Evolutionary conservation across 2,888 invertebrate genomes (phyloP), one percentile per base, ranked within the genome.

Genomic region (Drosophila neonasuta): DNA sequence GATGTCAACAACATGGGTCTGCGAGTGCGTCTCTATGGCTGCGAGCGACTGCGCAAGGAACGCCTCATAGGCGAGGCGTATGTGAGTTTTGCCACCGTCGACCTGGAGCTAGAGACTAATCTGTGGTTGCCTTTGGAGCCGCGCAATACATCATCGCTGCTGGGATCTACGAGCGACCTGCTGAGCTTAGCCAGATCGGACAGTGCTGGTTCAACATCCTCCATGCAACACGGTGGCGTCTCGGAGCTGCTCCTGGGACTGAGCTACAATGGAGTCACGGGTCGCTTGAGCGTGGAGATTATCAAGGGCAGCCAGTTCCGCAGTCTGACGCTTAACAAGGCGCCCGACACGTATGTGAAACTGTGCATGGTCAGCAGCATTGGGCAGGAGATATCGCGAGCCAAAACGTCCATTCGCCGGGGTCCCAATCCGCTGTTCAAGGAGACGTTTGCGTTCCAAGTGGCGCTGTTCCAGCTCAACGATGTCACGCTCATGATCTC

Each of bases 391-490:
- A 95, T 98, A 92, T 96, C 96, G 0, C 94, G 97, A 74, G 96
- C 97, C 90, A 98, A 98, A 92, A 97, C 98, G 39, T 97, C 97
- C 57, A 95, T 97, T 11, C 92, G 97, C 75, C 93, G 98, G 54
- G 97, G 97, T 91, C 97, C 98, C 50, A 98, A 98, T 93, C 98
- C 98, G 41, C 93, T 98, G 10, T 98, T 97, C 91, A 98, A 98
- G 91, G 98, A 98, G 91, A 96, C 97, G 3, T 98, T 98, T 90
- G 95, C 98, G 91, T 98, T 98, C 92, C 98, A 98, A 96, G 97
- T 98, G 88, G 97, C 98, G 42, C 93, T 98, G 76, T 98, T 98
- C 91, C 98, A 98, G 92, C 92, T 98, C 69, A 96, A 95, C 44
- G 98, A 98, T 88, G 98, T 98, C 57, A 98, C 98, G 1, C 92